Percentiles rank a stretch among this genome's conserved stretches.
Conservation (phyloP, 2,888 invertebrate genomes). For the Drosophila buzzatii region DNA sequence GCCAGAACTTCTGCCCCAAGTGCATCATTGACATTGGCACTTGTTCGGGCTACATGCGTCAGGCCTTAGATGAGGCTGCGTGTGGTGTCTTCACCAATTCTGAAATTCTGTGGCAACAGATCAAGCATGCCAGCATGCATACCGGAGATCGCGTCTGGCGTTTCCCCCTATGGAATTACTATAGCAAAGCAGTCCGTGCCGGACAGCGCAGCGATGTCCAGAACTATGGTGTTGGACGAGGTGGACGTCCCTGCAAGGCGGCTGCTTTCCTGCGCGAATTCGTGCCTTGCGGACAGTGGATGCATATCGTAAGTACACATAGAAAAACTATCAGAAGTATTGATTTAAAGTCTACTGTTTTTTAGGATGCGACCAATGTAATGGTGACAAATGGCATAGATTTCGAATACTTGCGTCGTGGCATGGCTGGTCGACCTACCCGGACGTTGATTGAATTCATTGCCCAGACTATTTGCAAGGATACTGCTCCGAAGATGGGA, state of each 20-base stretch:
- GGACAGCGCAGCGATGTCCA: slow-evolving; percentile 86
- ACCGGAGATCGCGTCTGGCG: slow-evolving; percentile 94
- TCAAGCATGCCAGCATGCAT: slow-evolving; percentile 89
- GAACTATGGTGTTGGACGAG: slow-evolving; percentile 86
- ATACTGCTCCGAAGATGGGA: slow-evolving; percentile 80
- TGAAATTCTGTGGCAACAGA: slow-evolving; percentile 88
- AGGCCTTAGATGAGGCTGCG: slow-evolving; percentile 89
- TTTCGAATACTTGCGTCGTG: slow-evolving; percentile 87
- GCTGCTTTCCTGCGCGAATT: slow-evolving; percentile 92
- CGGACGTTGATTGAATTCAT: slow-evolving; percentile 91
- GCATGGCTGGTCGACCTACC: slow-evolving; percentile 92
- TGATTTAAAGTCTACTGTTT: background rate
- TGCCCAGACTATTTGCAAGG: slow-evolving; percentile 86
- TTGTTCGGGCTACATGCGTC: slow-evolving; percentile 89
- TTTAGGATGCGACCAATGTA: slow-evolving; percentile 89
- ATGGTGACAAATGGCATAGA: slow-evolving; percentile 89
- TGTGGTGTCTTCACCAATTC: slow-evolving; percentile 92
- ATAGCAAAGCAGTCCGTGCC: slow-evolving; percentile 86
- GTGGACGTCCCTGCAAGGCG: slow-evolving; percentile 89
- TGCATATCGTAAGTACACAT: slow-evolving; percentile 88
- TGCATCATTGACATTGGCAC: slow-evolving; percentile 92
- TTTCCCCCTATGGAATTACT: slow-evolving; percentile 93
- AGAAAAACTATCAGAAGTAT: too few species aligned
- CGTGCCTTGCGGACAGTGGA: slow-evolving; percentile 90
- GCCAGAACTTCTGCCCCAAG: slow-evolving; percentile 88